Percentiles rank a stretch among this genome's conserved stretches.
These are phyloP conservation scores for Potamilus streckersoni DNA, from an alignment of 1,140 invertebrate species.

Conservation along the genomic window DNA sequence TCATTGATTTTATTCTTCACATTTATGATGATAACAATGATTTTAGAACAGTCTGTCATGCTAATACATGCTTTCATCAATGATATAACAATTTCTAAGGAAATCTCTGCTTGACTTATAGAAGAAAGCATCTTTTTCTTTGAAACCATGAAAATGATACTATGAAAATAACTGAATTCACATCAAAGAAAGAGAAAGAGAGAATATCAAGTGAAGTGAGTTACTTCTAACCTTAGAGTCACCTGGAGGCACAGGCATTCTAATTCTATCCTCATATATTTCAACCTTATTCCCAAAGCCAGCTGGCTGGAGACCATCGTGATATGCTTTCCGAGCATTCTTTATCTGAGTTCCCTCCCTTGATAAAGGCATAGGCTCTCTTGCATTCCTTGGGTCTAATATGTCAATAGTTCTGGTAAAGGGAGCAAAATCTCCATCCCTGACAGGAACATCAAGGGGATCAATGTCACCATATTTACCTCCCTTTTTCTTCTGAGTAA, in stretches of 20 bases:
- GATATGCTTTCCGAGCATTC: constrained; percentile 61
- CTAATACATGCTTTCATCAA: not conserved
- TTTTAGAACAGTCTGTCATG: too few species aligned
- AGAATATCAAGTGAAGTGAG: not conserved
- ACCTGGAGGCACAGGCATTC: constrained; percentile 31
- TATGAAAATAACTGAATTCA: not conserved
- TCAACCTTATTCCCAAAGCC: constrained; percentile 58
- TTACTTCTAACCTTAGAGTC: constrained; percentile 19
- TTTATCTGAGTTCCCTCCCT: constrained; percentile 58
- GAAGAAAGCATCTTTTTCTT: not conserved
- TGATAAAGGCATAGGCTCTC: constrained; percentile 60
- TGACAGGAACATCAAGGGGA: constrained; percentile 35
- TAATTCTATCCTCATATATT: constrained; percentile 49
- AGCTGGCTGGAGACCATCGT: constrained; percentile 58
- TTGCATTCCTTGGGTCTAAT: constrained; percentile 62
- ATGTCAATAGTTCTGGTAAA: constrained; percentile 64
- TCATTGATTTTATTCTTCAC: too few species aligned
- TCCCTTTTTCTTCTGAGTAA: constrained; percentile 8
- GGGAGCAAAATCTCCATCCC: constrained; percentile 61
- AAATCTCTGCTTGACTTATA: not conserved
- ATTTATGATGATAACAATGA: too few species aligned
- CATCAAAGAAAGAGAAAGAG: not conserved
- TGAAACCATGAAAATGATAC: not conserved
- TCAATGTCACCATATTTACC: constrained; percentile 42
- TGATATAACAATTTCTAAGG: not conserved